Conservation (phyloP, 2,113 vertebrate genomes). For the Ceyx margarethae region DNA sequence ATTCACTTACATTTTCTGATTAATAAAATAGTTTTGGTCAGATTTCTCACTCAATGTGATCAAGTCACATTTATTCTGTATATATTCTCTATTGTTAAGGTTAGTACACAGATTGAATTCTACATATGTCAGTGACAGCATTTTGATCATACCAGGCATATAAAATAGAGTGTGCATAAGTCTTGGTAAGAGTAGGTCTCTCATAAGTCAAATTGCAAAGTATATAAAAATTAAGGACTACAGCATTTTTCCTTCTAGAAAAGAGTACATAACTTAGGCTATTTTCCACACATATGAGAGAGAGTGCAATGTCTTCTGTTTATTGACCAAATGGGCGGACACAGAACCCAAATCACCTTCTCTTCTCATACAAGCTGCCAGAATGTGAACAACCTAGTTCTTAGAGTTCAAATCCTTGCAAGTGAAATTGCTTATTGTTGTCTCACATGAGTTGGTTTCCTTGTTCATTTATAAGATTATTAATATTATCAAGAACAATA, state of each 20-base stretch:
- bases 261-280: neutral
- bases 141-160: neutral
- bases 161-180: neutral
- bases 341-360: neutral
- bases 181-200: neutral
- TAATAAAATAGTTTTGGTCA: neutral
- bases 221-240: neutral
- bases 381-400: neutral
- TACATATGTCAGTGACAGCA: neutral
- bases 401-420: neutral
- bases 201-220: neutral
- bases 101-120: neutral
- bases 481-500: neutral
- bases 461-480: neutral
- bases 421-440: neutral
- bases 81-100: neutral
- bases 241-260: neutral
- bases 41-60: neutral
- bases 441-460: neutral
- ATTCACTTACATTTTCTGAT: neutral
- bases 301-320: neutral
- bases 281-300: neutral
- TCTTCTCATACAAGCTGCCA: neutral
- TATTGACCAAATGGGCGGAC: neutral
- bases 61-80: neutral